Evolutionary conservation across 2,888 invertebrate species (phyloP).

Genomic region (Diloba caeruleocephala): DNA sequence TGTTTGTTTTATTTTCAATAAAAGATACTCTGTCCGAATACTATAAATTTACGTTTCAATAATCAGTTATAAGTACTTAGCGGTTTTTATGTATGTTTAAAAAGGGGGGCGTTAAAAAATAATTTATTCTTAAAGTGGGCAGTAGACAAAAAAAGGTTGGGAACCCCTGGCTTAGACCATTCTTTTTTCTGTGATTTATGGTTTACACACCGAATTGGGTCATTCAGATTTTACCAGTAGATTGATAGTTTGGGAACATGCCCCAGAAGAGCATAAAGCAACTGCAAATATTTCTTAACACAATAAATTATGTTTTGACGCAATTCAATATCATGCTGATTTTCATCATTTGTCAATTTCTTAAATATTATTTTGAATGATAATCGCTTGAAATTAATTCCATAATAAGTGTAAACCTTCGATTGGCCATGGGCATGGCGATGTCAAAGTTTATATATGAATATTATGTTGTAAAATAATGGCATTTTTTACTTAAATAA

Average conservation of each 20-base stretch:
- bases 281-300: constrained; percentile 3
- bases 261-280: not conserved
- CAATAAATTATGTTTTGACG: not conserved
- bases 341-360: constrained; percentile 18
- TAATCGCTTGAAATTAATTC: constrained; percentile 12
- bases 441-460: constrained; percentile 4
- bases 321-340: constrained; percentile 12
- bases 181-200: constrained; percentile 56
- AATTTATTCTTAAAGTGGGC: no score
- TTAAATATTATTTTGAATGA: constrained; percentile 11
- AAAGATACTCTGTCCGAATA: no score
- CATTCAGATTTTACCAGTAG: constrained; percentile 6
- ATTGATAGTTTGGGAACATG: constrained; percentile 5
- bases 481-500: no score
- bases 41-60: no score
- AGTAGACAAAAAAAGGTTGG: no score
- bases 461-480: constrained; percentile 9
- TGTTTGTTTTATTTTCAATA: no score
- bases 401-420: constrained; percentile 17
- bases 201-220: constrained; percentile 35
- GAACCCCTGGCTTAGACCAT: no score
- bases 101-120: no score
- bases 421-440: constrained; percentile 10
- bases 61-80: no score
- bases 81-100: no score